Evolutionary conservation across 2,888 invertebrate species (phyloP), one percentile per base, ranked within the genome.

Genomic region (Ethmia dodecea): DNA sequence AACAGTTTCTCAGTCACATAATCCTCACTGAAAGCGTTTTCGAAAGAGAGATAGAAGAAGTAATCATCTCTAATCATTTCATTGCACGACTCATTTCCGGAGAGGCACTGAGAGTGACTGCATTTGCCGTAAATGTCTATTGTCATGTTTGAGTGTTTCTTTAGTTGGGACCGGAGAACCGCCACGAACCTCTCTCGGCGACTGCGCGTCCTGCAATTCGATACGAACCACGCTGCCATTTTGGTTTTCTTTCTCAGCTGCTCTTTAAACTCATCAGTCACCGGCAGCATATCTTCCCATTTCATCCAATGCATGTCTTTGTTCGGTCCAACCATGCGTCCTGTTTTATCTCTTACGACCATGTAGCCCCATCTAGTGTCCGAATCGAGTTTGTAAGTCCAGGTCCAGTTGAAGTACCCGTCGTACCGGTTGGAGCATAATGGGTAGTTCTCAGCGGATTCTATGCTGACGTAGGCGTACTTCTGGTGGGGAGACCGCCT

Each of bases 321-420:
- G 8, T 52, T 70, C 1, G 80, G 79, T 1, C 79, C 79, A 3
- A 79, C 50, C 13, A 70, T 43, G 0, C 51, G 47, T 0, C 58
- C 52, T 1, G 64, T 30, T 16, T 42, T 24, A 40, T 81, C 65
- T 42, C 61, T 62, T n/a, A 81, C 55, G 0, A 57, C 52, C 1
- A 83, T 51, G 33, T 76, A 81, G 0, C 70, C 70, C 77, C 76
- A 79, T 28, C 48, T 55, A 2, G 70, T 45, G 35, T 79, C 77
- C 0, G 79, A 77, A 29, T 68, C 62, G 6, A 76, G 38, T 48
- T 46, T 65, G 25, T 69, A 81, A 0, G 80, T 78, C 77, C 76
- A 80, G 1, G 80, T 79, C 80, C 78, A 80, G 25, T 81, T 81
- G 37, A 81, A 81, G 33, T 52, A 78, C 10, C 52, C 52, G 15